These are phyloP conservation scores for Heliocidaris tuberculata DNA, from an alignment of 35 echinoderm and acorn worm genomes.

Conservation along the genomic window DNA sequence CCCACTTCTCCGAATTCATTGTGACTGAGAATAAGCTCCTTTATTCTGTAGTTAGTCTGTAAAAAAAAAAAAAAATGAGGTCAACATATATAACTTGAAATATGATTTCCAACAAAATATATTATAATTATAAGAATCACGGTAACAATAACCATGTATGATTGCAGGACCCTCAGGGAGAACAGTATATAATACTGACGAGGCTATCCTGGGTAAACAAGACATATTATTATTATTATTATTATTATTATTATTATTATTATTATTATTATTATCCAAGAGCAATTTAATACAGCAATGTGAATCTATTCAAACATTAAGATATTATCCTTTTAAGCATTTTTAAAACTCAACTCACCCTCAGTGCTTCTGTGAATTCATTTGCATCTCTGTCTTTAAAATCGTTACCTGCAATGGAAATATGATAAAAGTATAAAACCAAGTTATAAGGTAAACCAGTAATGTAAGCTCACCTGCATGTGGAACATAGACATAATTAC, in stretches of 20 bases:
- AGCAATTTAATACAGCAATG: no score
- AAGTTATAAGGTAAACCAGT: neutral
- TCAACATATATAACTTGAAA: no score
- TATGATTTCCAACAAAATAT: no score
- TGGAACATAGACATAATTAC: neutral
- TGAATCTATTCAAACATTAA: no score
- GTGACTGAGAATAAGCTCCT: slow-evolving; percentile 83
- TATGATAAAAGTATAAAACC: neutral
- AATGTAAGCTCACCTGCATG: neutral
- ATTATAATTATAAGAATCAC: no score
- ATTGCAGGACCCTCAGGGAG: no score
- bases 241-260: no score
- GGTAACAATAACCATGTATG: no score
- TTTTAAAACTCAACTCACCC: slow-evolving; percentile 50
- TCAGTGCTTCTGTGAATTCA: slow-evolving; percentile 74
- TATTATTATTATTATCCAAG: no score
- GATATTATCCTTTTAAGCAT: neutral
- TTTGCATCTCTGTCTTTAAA: slow-evolving; percentile 96
- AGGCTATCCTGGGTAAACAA: no score
- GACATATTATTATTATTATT: no score
- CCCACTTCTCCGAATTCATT: slow-evolving; percentile 95
- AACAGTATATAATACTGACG: no score
- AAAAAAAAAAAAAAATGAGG: neutral
- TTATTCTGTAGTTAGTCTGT: slow-evolving; percentile 95
- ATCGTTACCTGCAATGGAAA: slow-evolving; percentile 70